Base-by-base conservation (phyloP, 2,113 vertebrate genomes). In the Marcusenius ussheri region DNA sequence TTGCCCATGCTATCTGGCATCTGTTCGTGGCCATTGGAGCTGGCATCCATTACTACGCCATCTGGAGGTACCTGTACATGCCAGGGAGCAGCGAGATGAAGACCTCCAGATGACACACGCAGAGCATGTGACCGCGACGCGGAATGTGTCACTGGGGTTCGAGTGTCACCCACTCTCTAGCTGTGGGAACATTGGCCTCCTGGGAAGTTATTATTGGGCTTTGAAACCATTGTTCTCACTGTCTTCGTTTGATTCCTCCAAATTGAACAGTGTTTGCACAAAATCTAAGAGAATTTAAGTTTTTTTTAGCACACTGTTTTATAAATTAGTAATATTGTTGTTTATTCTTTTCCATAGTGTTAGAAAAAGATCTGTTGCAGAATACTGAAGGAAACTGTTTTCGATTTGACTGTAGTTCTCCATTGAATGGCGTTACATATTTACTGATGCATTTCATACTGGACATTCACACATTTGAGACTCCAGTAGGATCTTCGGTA, bases 1-100 rank as follows among this genome's bases (percentile, higher is more conserved):
- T 99, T 0, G 98, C 98, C 88, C 98, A 99, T 0, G 98, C 98
- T 94, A 99, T 99, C 93, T 99, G 98, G 98, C 98, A 99, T 91
- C 94, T 99, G 91, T 99, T 99, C 0, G 98, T 99, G 90, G 98
- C 97, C 3, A 95, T 96, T 0, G 98, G 97, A 91, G 98, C 98
- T 9, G 96, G 96, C 51, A 94, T 97, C 83, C 98, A 99, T 93
- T 99, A 99, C 95, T 99, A 98, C 0, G 98, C 98, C 95, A 98
- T 98, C 93, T 98, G 97, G 97, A 97, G 95, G 94, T 98, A 99
- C 94, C 97, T 99, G 50, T 99, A 99, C 89, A 94, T 88, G 62
- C 96, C 96, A 0, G 93, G 93, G 0, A 89, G 93, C 88, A 93
- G 92, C 91, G 95, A 96, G 92, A 92, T 96, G 66, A 93, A 95